These are phyloP conservation scores for Salvelinus fontinalis DNA, from an alignment of 2,113 vertebrate species.

Conservation along the genomic window DNA sequence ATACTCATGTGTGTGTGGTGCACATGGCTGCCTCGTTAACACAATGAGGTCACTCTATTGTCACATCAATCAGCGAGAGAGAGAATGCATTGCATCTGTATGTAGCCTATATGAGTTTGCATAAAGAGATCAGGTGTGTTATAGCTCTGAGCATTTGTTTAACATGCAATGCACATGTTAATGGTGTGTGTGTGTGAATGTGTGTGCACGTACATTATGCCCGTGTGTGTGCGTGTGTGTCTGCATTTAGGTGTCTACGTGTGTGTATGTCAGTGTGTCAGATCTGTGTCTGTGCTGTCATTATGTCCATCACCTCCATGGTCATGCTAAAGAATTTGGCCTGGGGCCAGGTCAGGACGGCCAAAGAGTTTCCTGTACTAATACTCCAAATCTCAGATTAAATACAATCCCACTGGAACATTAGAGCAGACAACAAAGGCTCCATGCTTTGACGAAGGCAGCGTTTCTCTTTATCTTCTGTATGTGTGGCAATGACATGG, in stretches of 20 bases:
- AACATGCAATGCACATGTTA: background rate
- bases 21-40: background rate
- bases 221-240: slow-evolving; percentile 1
- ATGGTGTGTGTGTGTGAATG: background rate
- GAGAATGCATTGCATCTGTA: no score
- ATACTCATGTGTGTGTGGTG: slow-evolving; percentile 12
- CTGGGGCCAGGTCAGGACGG: background rate
- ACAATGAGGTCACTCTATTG: background rate
- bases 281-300: background rate
- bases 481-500: background rate
- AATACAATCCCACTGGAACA: slow-evolving; percentile 11
- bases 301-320: background rate
- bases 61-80: background rate
- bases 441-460: background rate
- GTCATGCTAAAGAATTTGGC: slow-evolving; percentile 1
- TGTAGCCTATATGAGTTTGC: no score
- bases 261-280: slow-evolving; percentile 1
- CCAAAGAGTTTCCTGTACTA: slow-evolving; percentile 14
- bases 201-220: background rate
- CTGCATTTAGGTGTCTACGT: background rate
- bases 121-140: background rate
- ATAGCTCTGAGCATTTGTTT: background rate
- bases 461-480: background rate
- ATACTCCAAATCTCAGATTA: background rate
- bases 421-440: background rate